phyloP scores from a whole-genome alignment of 2,113 vertebrate genomes.

The Astatoreochromis straeleni region DNA sequence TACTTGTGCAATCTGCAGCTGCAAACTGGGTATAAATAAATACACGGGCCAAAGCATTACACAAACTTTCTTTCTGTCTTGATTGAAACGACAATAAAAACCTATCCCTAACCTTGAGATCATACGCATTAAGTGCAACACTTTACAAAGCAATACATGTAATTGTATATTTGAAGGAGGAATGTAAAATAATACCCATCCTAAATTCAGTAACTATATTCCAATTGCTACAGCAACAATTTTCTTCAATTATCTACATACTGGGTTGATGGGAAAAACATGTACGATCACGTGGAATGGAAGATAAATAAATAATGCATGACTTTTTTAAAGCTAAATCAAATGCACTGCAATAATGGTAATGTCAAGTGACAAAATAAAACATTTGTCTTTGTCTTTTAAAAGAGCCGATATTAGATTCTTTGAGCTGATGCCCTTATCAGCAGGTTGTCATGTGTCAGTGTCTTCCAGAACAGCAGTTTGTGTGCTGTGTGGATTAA shows the following conservation, averaged over 20 bases:
- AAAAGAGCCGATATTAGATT: neutral
- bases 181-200: neutral
- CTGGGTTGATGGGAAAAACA: neutral
- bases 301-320: neutral
- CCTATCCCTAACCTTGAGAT: neutral
- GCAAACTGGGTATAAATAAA: neutral
- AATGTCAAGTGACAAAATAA: neutral
- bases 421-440: neutral
- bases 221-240: neutral
- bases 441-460: neutral
- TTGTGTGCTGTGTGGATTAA: neutral
- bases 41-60: neutral
- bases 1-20: neutral
- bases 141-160: neutral
- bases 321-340: neutral
- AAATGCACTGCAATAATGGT: neutral
- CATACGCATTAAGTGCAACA: neutral
- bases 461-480: neutral
- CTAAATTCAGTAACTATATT: neutral
- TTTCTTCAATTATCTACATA: neutral
- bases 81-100: neutral
- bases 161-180: neutral
- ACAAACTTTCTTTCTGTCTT: neutral
- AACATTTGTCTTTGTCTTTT: neutral
- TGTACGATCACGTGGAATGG: neutral